These are phyloP conservation scores for Notechis scutatus DNA, from an alignment of 2,113 vertebrate species.

Conservation along the genomic window DNA sequence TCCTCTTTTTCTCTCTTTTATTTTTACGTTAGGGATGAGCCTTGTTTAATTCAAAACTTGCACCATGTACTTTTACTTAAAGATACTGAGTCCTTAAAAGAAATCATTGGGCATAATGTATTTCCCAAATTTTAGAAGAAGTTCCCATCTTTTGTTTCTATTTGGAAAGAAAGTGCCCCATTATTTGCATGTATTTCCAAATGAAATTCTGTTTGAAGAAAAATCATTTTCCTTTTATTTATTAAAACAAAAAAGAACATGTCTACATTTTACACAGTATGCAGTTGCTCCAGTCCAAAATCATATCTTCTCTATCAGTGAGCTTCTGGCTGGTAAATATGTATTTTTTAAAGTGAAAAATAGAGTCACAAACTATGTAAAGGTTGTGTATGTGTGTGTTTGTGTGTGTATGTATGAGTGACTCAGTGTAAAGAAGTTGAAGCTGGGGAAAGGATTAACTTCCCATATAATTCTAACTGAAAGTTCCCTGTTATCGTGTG, in stretches of 20 bases:
- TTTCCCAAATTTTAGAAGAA: background rate
- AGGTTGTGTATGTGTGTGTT: no score
- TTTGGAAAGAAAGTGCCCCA: background rate
- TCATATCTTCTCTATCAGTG: background rate
- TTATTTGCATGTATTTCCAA: background rate
- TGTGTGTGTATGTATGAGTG: background rate
- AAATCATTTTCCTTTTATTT: background rate
- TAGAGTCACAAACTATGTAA: background rate
- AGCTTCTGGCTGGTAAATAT: no score
- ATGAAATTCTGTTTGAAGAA: background rate
- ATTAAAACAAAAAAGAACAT: background rate
- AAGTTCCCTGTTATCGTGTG: background rate
- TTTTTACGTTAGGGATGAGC: background rate
- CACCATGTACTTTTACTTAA: background rate
- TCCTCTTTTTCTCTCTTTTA: background rate
- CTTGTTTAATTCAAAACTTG: background rate
- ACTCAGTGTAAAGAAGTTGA: background rate
- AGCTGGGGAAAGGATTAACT: background rate
- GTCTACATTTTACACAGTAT: background rate
- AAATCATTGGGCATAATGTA: background rate
- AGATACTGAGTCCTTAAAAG: background rate
- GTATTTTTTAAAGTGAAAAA: background rate
- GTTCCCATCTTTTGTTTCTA: background rate
- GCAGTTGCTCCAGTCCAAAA: background rate
- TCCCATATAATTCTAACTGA: background rate